Percentiles rank a stretch among this genome's conserved stretches.
These are phyloP conservation scores for Chaenocephalus aceratus DNA, from an alignment of 2,113 vertebrate species.

Conservation along the genomic window DNA sequence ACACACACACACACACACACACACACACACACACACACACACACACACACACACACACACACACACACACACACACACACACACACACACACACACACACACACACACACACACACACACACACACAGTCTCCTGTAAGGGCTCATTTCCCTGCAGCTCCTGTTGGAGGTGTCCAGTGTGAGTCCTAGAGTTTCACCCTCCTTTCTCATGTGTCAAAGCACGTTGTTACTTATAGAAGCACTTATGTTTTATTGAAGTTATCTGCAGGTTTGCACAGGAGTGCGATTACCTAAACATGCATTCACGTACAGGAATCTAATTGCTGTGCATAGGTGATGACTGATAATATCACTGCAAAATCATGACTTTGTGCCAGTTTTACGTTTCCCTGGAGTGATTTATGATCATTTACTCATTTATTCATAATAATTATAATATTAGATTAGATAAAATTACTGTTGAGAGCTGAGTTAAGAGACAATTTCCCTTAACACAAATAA, in stretches of 20 bases:
- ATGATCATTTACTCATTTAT: conserved; percentile 6
- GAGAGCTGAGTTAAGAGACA: neutral
- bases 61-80: conserved; percentile 4
- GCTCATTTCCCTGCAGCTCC: conserved; percentile 59
- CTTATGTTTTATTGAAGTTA: conserved; percentile 76
- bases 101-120: neutral
- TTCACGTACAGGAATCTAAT: conserved; percentile 57
- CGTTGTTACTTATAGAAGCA: conserved; percentile 60
- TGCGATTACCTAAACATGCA: conserved; percentile 56
- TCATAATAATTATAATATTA: conserved; percentile 9
- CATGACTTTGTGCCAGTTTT: neutral
- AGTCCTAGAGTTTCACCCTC: conserved; percentile 70
- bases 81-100: neutral
- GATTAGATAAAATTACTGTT: conserved; percentile 15
- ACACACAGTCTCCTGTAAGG: conserved; percentile 34
- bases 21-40: conserved; percentile 15
- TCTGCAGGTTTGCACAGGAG: conserved; percentile 55
- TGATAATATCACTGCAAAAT: conserved; percentile 39
- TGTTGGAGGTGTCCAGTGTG: conserved; percentile 63
- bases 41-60: neutral
- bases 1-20: too few relatives aligned
- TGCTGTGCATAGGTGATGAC: conserved; percentile 42
- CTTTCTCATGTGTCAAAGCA: conserved; percentile 68
- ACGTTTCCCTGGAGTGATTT: conserved; percentile 25
- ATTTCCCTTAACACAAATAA: neutral